Base-by-base conservation (phyloP, 2,797 vertebrate species). In the Hippocampus kuda region DNA sequence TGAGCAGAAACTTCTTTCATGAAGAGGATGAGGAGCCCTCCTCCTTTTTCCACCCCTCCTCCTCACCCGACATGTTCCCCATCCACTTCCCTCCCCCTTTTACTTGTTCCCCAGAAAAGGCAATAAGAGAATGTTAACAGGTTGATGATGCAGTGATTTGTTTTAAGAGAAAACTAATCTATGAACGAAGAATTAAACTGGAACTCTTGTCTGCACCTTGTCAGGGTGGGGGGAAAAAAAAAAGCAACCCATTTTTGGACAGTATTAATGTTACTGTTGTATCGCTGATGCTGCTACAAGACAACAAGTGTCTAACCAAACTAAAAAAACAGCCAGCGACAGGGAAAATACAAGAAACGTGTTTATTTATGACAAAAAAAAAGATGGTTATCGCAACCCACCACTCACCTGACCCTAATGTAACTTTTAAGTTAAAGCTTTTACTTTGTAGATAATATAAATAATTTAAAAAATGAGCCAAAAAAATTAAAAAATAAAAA, bases 381-480 rank as follows among this genome's bases (percentile, higher is more conserved):
- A 93, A 93, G 91, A 92, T 92, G 91, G 91, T 88, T 86, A 93
- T 91, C 83, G 79, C 81, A 86, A 87, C 84, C 89, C 92, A 91
- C 91, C 91, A 89, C 92, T 94, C 91, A 91, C 89, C 91, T 83
- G 90, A 93, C 93, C 94, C 93, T 93, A 90, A 90, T 92, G 92
- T 94, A 94, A 98, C 95, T 97, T 97, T 98, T 98, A 98, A 98
- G 95, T 98, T 96, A 97, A 97, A 93, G 95, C 93, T 96, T 98
- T 98, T 98, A 98, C 95, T 98, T 98, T 99, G 96, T 99, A 98
- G 95, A 99, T 98, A 98, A 97, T 98, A 98, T 98, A 97, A 98
- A 98, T 95, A 94, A 95, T 94, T 90, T 84, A 84, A 91, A 91
- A 95, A 86, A 67, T 42, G 61, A 85, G 90, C 76, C 92, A 97